Conservation (phyloP, 2,113 vertebrate species). For the Pelecanoides urinatrix region DNA sequence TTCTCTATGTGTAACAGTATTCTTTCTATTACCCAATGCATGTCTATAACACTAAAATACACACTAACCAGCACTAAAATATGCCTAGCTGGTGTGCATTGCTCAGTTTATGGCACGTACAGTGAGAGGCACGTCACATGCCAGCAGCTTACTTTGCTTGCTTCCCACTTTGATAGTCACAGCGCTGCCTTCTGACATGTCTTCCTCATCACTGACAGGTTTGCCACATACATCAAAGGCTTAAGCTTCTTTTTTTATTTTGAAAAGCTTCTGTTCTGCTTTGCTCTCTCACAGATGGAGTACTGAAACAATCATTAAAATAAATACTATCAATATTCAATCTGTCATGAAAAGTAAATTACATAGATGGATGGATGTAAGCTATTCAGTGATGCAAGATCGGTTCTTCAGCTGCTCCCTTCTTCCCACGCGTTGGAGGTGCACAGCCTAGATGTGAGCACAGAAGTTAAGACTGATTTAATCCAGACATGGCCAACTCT, state of each 20-base stretch:
- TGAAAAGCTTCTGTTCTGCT: conserved; percentile 49
- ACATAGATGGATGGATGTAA: background rate
- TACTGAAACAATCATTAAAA: conserved; percentile 36
- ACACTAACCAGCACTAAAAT: background rate
- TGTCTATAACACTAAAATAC: background rate
- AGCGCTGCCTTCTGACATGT: background rate
- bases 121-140: background rate
- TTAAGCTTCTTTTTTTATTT: conserved; percentile 26
- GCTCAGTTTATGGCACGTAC: background rate
- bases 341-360: conserved; percentile 19
- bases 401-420: background rate
- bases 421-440: background rate
- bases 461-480: background rate
- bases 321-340: conserved; percentile 24
- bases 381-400: background rate
- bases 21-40: background rate
- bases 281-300: background rate
- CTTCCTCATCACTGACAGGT: conserved; percentile 35
- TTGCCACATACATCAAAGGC: conserved; percentile 25
- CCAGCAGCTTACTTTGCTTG: background rate
- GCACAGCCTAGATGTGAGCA: background rate
- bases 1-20: background rate
- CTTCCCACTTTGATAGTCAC: conserved; percentile 31
- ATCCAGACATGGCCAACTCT: background rate
- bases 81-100: background rate